Percentiles rank a stretch among this genome's conserved stretches.
These are phyloP conservation scores for Ctenosaura bakeri DNA, from an alignment of 2,797 vertebrate genomes.

Conservation along the genomic window DNA sequence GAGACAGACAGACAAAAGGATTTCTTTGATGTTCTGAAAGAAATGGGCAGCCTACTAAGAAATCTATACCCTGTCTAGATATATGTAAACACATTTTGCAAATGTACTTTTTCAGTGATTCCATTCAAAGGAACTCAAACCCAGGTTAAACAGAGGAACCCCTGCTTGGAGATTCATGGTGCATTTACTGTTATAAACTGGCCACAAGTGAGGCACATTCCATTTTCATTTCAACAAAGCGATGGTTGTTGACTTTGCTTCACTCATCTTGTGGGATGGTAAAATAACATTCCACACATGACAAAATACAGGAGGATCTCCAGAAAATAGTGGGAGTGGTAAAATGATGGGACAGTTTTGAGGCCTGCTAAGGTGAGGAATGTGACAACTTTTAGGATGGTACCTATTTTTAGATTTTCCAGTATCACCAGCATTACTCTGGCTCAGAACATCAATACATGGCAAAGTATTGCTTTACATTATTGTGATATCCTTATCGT, in stretches of 20 bases:
- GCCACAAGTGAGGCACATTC: not conserved
- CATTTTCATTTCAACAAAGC: not conserved
- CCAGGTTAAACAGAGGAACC: not conserved
- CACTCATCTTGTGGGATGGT: not conserved
- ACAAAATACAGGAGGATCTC: not conserved
- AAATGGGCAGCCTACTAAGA: too few species aligned
- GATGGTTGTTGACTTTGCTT: not conserved
- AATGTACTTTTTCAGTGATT: not conserved
- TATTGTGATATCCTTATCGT: not conserved
- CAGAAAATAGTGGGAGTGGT: not conserved
- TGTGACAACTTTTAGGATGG: not conserved
- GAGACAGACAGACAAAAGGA: too few species aligned
- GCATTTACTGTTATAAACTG: not conserved
- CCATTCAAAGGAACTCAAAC: not conserved
- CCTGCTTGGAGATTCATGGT: not conserved
- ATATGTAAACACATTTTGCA: not conserved
- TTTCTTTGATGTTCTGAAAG: too few species aligned
- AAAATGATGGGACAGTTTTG: not conserved
- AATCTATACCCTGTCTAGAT: too few species aligned
- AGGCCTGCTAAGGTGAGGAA: not conserved
- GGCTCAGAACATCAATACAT: not conserved
- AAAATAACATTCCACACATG: constrained; percentile 1
- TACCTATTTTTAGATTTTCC: not conserved
- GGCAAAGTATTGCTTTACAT: not conserved
- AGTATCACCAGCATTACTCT: not conserved